Evolutionary conservation across 2,797 vertebrate species (phyloP).

Genomic region (Paratrypauchen microcephalus): DNA sequence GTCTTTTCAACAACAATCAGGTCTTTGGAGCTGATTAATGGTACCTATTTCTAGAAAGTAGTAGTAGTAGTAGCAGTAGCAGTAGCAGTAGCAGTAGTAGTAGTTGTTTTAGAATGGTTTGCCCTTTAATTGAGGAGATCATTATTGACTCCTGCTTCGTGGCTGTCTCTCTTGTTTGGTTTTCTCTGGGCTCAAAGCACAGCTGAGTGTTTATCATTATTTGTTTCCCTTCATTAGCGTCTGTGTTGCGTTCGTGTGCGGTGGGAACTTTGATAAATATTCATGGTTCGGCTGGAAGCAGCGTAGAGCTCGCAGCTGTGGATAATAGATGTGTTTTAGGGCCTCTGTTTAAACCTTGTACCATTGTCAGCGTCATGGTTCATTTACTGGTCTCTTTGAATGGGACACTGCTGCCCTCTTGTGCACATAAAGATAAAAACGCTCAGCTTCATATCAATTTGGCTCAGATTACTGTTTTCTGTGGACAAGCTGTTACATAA

Average conservation of each 20-base stretch:
- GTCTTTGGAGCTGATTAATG: too few relatives aligned
- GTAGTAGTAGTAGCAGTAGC: not conserved
- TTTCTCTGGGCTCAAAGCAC: constrained; percentile 33
- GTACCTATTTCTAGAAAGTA: not conserved
- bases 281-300: constrained; percentile 60
- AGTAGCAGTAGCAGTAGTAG: not conserved
- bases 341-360: constrained; percentile 71
- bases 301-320: constrained; percentile 64
- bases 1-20: too few relatives aligned
- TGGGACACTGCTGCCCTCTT: constrained; percentile 78
- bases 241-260: constrained; percentile 47
- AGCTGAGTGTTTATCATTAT: constrained; percentile 43
- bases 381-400: constrained; percentile 70
- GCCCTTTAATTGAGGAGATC: not conserved
- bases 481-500: too few relatives aligned
- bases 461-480: not conserved
- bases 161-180: constrained; percentile 33
- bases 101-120: not conserved
- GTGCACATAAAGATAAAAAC: constrained; percentile 70
- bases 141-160: not conserved
- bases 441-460: constrained; percentile 43
- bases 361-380: constrained; percentile 75
- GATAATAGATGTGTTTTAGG: constrained; percentile 77
- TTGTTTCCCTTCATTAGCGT: constrained; percentile 58
- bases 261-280: constrained; percentile 70